Evolutionary conservation across 2,113 vertebrate species (phyloP), one percentile per base, ranked within the genome.

Genomic region (Mormyrus iriodes): DNA sequence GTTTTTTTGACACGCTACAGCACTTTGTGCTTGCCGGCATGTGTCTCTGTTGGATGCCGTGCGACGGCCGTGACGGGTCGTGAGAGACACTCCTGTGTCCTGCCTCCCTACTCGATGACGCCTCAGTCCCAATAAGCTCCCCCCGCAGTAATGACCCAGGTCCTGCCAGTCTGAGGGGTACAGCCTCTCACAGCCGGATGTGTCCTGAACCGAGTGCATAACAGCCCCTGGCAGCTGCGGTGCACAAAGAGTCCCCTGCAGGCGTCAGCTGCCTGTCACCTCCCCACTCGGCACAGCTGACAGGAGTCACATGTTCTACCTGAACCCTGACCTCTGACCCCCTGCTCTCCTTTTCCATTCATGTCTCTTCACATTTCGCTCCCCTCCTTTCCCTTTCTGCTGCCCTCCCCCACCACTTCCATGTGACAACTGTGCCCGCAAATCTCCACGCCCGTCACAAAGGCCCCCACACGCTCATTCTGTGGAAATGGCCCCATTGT

Each of bases 401-500:
- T 31, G 13, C 51, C 44, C 58, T 15, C 1, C 21, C 31, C n/a
- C 87, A 44, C 82, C 46, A 17, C 44, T 4, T 31, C 3, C 46
- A 12, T 24, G 58, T 85, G 84, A 87, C 89, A 86, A 89, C 89
- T 87, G 84, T 27, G 27, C 21, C 58, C 61, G 21, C 61, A 85
- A 46, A 31, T 73, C 42, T 17, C 85, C n/a, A 2, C 61, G 12
- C 87, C 61, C 61, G 61, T 42, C 88, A n/a, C 87, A 91, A 65
- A 89, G 88, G 52, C 87, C 49, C 79, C 86, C 27, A 21, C 88
- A 9, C 24, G n/a, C 83, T 48, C 21, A 51, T 27, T 9, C 42
- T n/a, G 79, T 92, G 94, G 95, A 93, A 95, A 94, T 93, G 88
- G 93, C 88, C 94, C 93, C 93, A 94, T 94, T 96, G 95, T 96